A percentile compares a stretch with the other conserved stretches of the same genome.
Conservation (phyloP, 2,888 invertebrate species). For the Byasa hedistus region DNA sequence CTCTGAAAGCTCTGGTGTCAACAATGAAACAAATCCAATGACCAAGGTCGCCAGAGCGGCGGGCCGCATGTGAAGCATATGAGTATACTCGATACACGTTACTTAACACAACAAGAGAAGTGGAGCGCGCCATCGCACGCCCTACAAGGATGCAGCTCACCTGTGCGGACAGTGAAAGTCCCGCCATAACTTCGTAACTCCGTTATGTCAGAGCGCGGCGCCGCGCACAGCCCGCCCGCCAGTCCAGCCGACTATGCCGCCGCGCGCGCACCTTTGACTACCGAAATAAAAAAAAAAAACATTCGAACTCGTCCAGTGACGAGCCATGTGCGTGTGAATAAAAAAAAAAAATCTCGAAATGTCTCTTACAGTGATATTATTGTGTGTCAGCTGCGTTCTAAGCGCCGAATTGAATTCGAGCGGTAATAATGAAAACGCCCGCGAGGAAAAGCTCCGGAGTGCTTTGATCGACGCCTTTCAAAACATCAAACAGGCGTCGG, state of each 20-base stretch:
- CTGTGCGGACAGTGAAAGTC: conserved; percentile 69
- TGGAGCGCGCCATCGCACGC: conserved; percentile 40
- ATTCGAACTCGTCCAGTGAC: conserved; percentile 34
- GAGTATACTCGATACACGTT: conserved; percentile 11
- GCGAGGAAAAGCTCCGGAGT: conserved; percentile 69
- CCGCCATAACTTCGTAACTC: conserved; percentile 56
- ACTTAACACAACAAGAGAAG: conserved; percentile 34
- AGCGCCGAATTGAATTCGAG: conserved; percentile 51
- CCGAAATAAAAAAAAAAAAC: conserved; percentile 35
- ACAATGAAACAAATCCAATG: not conserved
- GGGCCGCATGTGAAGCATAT: conserved; percentile 15
- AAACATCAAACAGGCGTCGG: conserved; percentile 68
- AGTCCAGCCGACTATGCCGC: conserved; percentile 65
- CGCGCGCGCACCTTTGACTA: conserved; percentile 60
- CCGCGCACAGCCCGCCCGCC: too few relatives aligned
- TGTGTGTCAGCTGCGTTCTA: conserved; percentile 57
- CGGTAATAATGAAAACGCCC: conserved; percentile 56
- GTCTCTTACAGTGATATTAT: conserved; percentile 57
- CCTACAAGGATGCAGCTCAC: conserved; percentile 47
- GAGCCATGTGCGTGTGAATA: conserved; percentile 58
- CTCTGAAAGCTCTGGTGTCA: too few relatives aligned
- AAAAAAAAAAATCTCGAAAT: conserved; percentile 44
- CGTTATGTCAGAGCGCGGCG: conserved; percentile 70
- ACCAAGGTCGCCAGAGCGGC: conserved; percentile 9
- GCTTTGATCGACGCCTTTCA: conserved; percentile 73